Evolutionary conservation across 2,113 vertebrate genomes (phyloP).

Genomic region (Sarotherodon lohbergeri): DNA sequence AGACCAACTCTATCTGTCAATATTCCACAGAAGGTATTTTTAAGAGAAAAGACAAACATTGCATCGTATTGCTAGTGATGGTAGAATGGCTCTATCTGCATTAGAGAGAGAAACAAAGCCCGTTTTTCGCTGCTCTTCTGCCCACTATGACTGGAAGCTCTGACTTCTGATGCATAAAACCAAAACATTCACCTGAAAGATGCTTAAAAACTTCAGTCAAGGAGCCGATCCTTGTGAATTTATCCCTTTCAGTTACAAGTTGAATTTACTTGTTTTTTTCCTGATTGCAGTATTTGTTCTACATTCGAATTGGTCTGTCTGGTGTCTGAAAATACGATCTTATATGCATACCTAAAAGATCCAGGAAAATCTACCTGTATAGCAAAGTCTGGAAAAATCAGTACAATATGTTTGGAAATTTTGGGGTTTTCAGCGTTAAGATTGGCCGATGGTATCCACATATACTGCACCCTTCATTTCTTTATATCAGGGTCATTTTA

Average conservation of each 20-base stretch:
- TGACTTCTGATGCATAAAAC: neutral
- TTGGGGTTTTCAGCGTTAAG: neutral
- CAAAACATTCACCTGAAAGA: neutral
- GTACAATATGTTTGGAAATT: neutral
- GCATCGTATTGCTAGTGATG: no score
- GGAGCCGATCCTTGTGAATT: neutral
- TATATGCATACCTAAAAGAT: neutral
- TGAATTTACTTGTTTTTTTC: neutral
- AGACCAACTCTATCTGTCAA: neutral
- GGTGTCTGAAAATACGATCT: neutral
- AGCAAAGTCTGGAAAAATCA: neutral
- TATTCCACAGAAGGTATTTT: rapidly evolving
- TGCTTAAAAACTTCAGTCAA: neutral
- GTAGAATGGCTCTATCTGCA: neutral
- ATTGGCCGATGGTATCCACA: neutral
- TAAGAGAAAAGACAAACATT: neutral
- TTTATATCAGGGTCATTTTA: neutral
- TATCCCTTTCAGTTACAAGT: neutral
- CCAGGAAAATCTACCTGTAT: neutral
- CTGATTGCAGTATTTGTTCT: neutral
- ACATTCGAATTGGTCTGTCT: neutral
- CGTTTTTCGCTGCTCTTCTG: neutral
- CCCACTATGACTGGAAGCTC: neutral
- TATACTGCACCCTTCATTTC: neutral
- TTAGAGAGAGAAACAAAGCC: rapidly evolving